Percentiles rank a stretch among this genome's conserved stretches.
These are phyloP conservation scores for Drosophila meridionalis DNA, from an alignment of 2,888 invertebrate genomes.

Conservation along the genomic window DNA sequence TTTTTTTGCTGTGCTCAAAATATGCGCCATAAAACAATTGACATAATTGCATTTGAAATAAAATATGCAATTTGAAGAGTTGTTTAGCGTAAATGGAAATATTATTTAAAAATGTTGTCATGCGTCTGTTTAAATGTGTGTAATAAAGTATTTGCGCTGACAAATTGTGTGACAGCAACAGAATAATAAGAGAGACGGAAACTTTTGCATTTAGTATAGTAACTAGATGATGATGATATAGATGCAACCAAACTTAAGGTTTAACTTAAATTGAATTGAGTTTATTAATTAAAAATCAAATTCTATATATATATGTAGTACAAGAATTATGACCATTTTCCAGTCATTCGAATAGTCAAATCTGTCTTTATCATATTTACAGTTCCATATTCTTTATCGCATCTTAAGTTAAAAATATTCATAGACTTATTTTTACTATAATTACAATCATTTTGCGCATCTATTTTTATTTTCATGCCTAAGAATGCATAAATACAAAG, in stretches of 20 bases:
- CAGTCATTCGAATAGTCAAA: too few species aligned
- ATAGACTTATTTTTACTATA: too few species aligned
- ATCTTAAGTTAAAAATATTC: neutral
- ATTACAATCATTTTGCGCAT: too few species aligned
- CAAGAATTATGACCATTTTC: too few species aligned
- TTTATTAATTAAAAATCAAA: too few species aligned
- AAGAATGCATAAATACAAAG: too few species aligned
- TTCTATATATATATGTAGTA: too few species aligned
- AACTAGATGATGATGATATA: neutral
- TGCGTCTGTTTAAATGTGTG: neutral
- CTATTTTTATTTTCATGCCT: too few species aligned
- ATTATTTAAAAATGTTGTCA: neutral
- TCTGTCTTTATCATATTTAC: neutral
- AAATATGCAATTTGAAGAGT: conserved; percentile 3
- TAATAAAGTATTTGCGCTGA: neutral
- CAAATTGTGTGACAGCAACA: neutral
- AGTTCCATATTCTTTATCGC: neutral
- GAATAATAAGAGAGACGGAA: neutral
- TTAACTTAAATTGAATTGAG: too few species aligned
- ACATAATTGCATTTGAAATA: conserved; percentile 54
- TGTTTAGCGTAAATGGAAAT: neutral
- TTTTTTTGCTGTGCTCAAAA: conserved; percentile 10
- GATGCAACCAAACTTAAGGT: too few species aligned
- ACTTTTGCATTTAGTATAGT: neutral
- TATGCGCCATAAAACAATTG: conserved; percentile 46